These are phyloP conservation scores for Gambelia wislizenii DNA, from an alignment of 2,797 vertebrate species.

Conservation along the genomic window DNA sequence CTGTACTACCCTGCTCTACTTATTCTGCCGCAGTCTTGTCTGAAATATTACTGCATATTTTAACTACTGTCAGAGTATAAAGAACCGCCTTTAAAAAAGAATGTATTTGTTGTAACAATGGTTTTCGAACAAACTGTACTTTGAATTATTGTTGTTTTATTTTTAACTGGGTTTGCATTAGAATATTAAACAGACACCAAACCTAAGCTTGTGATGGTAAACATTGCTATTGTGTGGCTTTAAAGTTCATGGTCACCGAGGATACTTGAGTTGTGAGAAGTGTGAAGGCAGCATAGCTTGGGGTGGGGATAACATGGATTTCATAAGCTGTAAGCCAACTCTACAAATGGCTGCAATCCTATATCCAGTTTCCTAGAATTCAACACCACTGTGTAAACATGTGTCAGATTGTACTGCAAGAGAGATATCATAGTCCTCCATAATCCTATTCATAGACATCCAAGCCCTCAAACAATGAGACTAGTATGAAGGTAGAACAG, in stretches of 20 bases:
- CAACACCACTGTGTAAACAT: neutral
- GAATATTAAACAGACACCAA: neutral
- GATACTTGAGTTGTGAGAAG: neutral
- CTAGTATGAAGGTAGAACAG: neutral
- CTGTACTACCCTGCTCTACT: conserved; percentile 48
- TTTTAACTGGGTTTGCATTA: conserved; percentile 26
- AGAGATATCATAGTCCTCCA: neutral
- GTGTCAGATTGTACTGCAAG: neutral
- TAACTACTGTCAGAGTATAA: conserved; percentile 30
- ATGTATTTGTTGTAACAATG: neutral
- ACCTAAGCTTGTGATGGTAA: neutral
- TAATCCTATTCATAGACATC: neutral
- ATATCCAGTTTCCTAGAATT: neutral
- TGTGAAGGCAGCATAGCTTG: conserved; percentile 1
- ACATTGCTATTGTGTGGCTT: neutral
- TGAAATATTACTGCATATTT: conserved; percentile 41
- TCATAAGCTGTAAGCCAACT: conserved; percentile 1
- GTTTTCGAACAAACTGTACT: conserved; percentile 42
- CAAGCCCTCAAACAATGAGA: neutral
- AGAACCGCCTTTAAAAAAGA: neutral
- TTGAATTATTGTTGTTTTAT: neutral
- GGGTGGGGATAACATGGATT: neutral
- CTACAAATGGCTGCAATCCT: neutral
- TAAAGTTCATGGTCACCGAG: conserved; percentile 14
- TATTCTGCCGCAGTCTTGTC: conserved; percentile 13